Base-by-base conservation (phyloP, 2,113 vertebrate species). In the Ramphastos sulfuratus region DNA sequence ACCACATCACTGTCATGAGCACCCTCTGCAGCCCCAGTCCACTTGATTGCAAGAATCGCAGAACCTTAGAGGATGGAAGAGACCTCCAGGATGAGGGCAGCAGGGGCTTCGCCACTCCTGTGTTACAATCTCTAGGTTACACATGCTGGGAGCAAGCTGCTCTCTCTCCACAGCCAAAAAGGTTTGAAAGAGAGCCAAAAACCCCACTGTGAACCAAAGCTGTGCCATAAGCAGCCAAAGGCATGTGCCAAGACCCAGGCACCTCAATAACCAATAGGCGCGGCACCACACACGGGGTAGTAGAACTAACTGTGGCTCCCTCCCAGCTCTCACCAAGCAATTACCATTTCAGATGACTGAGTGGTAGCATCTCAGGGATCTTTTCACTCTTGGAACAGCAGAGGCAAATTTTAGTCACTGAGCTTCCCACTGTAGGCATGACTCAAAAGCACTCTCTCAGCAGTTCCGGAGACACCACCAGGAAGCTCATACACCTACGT, bases 61-160 rank as follows among this genome's bases (percentile, higher is more conserved):
- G 44, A 46, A 17, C 44, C 16, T 46, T 46, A 46, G 44, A 46
- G 44, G 44, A 46, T 18, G 44, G 44, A 17, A 46, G 44, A 46
- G 44, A 46, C 44, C 15, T 46, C 44, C 44, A 46, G 27, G 64
- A 81, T 2, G 11, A 37, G 28, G 46, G 11, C 63, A 93, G 63
- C 85, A 87, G 1, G 7, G 23, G 30, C 28, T 87, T 37, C 81
- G 46, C 52, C 1, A 1, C 14, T 65, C 72, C 77, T 44, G 21
- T 0, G 0, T 30, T 69, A 66, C 60, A 37, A 18, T 44, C 58
- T 65, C 50, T 18, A 63, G 50, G 59, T 33, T 72, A 50, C 56
- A 55, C 87, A 20, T 4, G 27, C 79, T 69, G 64, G 67, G 75
- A 92, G 15, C 78, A 92, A 93, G 63, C 84, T 91, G 91, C 48